These are phyloP conservation scores for Lordiphosa andalusiaca DNA, from an alignment of 2,888 invertebrate species.

Conservation along the genomic window DNA sequence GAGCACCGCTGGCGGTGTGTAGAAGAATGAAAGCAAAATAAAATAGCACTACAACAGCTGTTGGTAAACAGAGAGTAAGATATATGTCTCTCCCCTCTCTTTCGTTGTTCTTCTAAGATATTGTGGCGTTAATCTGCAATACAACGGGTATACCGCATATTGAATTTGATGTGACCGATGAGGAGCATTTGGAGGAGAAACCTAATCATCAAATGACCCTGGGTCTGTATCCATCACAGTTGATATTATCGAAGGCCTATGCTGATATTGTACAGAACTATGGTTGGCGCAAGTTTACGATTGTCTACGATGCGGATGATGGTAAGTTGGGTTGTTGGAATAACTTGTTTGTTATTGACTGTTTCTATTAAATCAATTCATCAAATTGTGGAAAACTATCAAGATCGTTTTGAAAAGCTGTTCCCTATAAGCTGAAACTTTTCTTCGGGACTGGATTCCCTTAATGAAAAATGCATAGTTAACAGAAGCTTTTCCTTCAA, in stretches of 20 bases:
- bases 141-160: slow-evolving; percentile 85
- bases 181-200: slow-evolving; percentile 75
- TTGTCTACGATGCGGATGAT: slow-evolving; percentile 91
- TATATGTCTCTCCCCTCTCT: not conserved
- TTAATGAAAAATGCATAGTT: too few relatives aligned
- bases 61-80: not conserved
- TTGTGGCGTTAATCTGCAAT: slow-evolving; percentile 83
- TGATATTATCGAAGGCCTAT: slow-evolving; percentile 86
- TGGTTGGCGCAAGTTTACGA: slow-evolving; percentile 90
- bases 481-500: too few relatives aligned
- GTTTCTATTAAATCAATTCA: too few relatives aligned
- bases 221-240: slow-evolving; percentile 86
- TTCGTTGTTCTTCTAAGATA: slow-evolving; percentile 55
- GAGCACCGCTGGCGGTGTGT: slow-evolving; percentile 42
- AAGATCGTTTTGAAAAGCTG: too few relatives aligned
- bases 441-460: too few relatives aligned
- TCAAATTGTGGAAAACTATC: too few relatives aligned
- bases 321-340: slow-evolving; percentile 79
- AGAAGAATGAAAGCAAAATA: slow-evolving; percentile 56
- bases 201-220: slow-evolving; percentile 83
- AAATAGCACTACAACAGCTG: slow-evolving; percentile 18
- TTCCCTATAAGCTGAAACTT: too few relatives aligned
- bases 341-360: too few relatives aligned
- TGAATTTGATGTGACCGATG: slow-evolving; percentile 83
- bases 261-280: slow-evolving; percentile 86